These are phyloP conservation scores for Alviniconcha strummeri DNA, from an alignment of 2,888 invertebrate species.

Conservation along the genomic window DNA sequence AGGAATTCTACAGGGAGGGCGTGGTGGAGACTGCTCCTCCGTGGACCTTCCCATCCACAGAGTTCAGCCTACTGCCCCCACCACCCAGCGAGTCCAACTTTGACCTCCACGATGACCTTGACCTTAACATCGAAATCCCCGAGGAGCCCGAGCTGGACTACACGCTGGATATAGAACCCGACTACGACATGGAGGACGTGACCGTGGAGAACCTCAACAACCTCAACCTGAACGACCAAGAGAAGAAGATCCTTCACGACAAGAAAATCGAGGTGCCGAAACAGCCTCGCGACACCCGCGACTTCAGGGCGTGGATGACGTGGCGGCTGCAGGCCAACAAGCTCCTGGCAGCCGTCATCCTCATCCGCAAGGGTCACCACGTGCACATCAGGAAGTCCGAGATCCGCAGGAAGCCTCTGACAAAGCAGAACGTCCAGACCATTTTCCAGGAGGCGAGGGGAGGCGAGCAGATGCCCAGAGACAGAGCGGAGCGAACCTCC, in stretches of 20 bases:
- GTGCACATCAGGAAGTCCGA: constrained; percentile 37
- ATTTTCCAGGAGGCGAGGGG: constrained; percentile 35
- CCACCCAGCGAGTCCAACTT: not conserved
- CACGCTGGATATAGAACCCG: constrained; percentile 32
- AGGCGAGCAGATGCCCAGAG: not conserved
- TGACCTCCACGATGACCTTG: not conserved
- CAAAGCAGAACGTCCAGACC: constrained; percentile 36
- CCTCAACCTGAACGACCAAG: constrained; percentile 28
- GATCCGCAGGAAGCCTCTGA: constrained; percentile 38
- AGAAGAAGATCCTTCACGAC: constrained; percentile 35
- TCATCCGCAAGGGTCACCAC: constrained; percentile 36
- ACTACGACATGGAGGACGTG: constrained; percentile 37
- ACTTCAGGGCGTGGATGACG: constrained; percentile 45
- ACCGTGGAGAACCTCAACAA: constrained; percentile 17
- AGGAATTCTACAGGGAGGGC: constrained; percentile 34
- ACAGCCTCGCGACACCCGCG: constrained; percentile 30
- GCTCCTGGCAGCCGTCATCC: constrained; percentile 42
- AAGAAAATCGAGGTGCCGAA: constrained; percentile 34
- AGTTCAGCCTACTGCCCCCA: constrained; percentile 9
- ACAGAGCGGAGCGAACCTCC: constrained; percentile 31
- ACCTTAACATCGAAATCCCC: constrained; percentile 28
- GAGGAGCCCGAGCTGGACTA: constrained; percentile 34
- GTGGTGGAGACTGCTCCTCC: constrained; percentile 19
- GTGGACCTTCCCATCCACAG: constrained; percentile 13
- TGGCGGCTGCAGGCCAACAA: constrained; percentile 46